Conservation (phyloP, 2,113 vertebrate species). For the Triplophysa rosa region DNA sequence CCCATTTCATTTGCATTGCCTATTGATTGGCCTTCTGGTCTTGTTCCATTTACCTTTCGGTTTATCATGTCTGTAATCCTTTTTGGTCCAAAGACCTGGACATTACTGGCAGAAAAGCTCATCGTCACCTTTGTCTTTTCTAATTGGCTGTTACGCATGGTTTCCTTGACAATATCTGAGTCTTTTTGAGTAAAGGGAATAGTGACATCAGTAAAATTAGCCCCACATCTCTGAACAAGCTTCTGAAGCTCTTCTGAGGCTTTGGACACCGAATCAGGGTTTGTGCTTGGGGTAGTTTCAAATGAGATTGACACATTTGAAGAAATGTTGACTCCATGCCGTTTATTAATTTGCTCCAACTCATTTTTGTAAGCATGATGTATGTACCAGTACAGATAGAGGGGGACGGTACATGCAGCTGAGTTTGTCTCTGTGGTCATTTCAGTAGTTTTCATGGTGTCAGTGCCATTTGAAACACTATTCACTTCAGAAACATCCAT, state of each 20-base stretch:
- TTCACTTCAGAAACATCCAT: neutral
- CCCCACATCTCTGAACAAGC: neutral
- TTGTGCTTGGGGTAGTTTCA: neutral
- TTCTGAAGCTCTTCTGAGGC: slow-evolving; percentile 40
- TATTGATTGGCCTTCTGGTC: neutral
- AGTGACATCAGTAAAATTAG: rapidly evolving
- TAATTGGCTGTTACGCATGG: slow-evolving; percentile 5
- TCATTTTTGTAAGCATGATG: slow-evolving; percentile 51
- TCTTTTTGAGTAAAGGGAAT: slow-evolving; percentile 24
- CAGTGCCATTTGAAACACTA: neutral
- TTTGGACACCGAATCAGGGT: neutral
- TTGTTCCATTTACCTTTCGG: rapidly evolving
- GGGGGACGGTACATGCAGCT: neutral
- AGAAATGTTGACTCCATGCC: slow-evolving; percentile 19
- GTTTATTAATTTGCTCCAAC: slow-evolving; percentile 42
- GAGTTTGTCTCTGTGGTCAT: neutral
- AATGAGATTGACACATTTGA: slow-evolving; percentile 51
- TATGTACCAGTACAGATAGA: slow-evolving; percentile 57
- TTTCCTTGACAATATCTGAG: neutral
- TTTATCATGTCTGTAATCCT: neutral
- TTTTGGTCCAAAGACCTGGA: slow-evolving; percentile 45
- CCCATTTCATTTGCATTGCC: neutral
- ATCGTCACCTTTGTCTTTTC: slow-evolving; percentile 49
- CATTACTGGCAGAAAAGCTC: slow-evolving; percentile 37
- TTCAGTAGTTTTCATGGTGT: neutral